phyloP scores from a whole-genome alignment of 1,140 invertebrate genomes.

The Rhopalosiphum padi region DNA sequence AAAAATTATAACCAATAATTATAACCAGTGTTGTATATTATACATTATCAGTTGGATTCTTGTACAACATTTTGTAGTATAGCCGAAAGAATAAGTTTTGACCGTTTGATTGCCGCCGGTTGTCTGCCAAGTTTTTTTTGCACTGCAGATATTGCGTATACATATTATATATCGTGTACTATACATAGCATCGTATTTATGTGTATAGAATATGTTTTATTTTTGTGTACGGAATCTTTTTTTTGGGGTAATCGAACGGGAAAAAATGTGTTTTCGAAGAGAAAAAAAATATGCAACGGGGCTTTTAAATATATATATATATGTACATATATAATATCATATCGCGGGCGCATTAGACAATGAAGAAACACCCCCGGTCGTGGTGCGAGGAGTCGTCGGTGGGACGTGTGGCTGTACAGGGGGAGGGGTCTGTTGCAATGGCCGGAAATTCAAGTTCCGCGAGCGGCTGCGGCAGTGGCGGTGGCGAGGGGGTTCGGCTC shows the following conservation, averaged over 20 bases:
- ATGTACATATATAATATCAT: not conserved
- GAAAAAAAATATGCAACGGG: conserved; percentile 27
- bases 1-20: not conserved
- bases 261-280: conserved; percentile 42
- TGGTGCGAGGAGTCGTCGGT: not conserved
- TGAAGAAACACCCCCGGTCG: conserved; percentile 45
- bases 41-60: not conserved
- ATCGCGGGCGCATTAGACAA: conserved; percentile 35
- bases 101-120: not conserved
- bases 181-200: not conserved
- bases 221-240: not conserved
- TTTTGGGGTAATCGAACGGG: conserved; percentile 28
- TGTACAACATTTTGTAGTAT: not conserved
- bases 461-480: not conserved
- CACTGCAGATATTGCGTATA: not conserved
- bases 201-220: not conserved
- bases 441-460: conserved; percentile 57
- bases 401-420: not conserved
- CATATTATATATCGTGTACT: not conserved
- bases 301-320: not conserved
- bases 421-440: conserved; percentile 56
- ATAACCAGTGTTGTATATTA: not conserved
- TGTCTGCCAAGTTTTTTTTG: not conserved
- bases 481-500: conserved; percentile 44
- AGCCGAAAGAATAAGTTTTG: not conserved